A percentile compares a stretch with the other conserved stretches of the same genome.
These are phyloP conservation scores for Sinelater perroti DNA, from an alignment of 2,888 invertebrate species.

Conservation along the genomic window DNA sequence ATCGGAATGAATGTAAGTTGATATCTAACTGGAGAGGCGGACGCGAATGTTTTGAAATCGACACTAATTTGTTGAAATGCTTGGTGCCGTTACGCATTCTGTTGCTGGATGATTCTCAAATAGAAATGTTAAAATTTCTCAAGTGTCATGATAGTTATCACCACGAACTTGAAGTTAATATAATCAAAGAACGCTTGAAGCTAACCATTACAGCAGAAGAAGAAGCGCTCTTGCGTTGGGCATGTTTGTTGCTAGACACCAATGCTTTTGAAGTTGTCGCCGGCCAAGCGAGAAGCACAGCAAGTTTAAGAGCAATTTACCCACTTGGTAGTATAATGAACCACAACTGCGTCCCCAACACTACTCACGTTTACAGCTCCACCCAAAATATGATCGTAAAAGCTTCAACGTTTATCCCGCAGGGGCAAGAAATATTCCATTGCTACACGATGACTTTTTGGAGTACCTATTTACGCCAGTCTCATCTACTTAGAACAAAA, in stretches of 20 bases:
- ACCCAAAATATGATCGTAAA: conserved; percentile 68
- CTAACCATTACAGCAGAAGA: conserved; percentile 66
- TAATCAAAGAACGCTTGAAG: conserved; percentile 62
- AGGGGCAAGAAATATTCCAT: conserved; percentile 71
- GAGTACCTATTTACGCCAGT: conserved; percentile 71
- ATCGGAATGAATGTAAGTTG: conserved; percentile 72
- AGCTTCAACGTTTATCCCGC: conserved; percentile 67
- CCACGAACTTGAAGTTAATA: conserved; percentile 67
- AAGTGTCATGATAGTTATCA: conserved; percentile 65
- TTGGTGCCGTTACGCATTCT: conserved; percentile 62
- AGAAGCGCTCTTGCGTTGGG: conserved; percentile 66
- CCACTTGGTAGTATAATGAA: conserved; percentile 74
- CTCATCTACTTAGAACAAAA: conserved; percentile 71
- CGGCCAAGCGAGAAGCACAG: conserved; percentile 59
- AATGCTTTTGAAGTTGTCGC: conserved; percentile 72
- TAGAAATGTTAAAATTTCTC: conserved; percentile 63
- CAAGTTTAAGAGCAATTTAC: conserved; percentile 69
- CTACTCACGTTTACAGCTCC: conserved; percentile 68
- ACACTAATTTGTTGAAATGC: conserved; percentile 58
- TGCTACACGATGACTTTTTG: conserved; percentile 73
- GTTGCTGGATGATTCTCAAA: conserved; percentile 60
- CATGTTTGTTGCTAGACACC: conserved; percentile 71
- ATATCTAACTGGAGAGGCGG: conserved; percentile 67
- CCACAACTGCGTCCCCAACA: conserved; percentile 75
- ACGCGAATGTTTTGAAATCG: conserved; percentile 55